phyloP scores from a whole-genome alignment of 2,113 vertebrate species.

The Neotragus moschatus region DNA sequence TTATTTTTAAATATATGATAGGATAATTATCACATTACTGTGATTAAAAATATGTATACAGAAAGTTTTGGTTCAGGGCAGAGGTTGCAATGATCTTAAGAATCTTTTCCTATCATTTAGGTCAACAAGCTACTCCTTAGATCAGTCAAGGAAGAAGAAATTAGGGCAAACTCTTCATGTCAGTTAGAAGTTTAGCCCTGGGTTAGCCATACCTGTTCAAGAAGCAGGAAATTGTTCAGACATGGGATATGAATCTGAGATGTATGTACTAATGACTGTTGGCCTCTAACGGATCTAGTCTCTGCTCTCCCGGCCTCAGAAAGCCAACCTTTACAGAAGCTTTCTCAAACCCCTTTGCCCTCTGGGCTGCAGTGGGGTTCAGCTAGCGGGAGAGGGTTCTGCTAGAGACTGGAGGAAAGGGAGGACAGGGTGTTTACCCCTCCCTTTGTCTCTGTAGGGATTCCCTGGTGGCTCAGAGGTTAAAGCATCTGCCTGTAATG shows the following conservation, averaged over 20 bases:
- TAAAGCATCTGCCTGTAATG: no score
- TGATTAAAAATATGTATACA: not conserved
- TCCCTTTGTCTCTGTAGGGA: not conserved
- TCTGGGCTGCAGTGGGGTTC: not conserved
- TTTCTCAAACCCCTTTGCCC: not conserved
- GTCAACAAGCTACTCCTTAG: not conserved
- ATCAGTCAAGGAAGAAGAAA: not conserved
- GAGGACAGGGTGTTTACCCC: not conserved
- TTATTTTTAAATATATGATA: constrained; percentile 15
- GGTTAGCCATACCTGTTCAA: not conserved
- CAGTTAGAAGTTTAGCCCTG: not conserved
- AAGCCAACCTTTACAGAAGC: not conserved
- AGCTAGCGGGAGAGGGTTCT: not conserved
- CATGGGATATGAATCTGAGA: not conserved
- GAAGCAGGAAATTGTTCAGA: not conserved
- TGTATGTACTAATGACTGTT: not conserved
- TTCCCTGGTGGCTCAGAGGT: no score
- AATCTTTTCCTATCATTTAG: not conserved
- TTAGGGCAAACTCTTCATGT: not conserved
- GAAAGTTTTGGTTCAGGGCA: not conserved
- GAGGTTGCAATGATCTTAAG: not conserved
- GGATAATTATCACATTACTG: not conserved
- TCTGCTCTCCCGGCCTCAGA: not conserved
- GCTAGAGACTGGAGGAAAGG: not conserved
- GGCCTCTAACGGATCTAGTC: not conserved